Percentiles rank a stretch among this genome's conserved stretches.
phyloP scores from a whole-genome alignment of 2,113 vertebrate species.

The Apeltes quadracus region DNA sequence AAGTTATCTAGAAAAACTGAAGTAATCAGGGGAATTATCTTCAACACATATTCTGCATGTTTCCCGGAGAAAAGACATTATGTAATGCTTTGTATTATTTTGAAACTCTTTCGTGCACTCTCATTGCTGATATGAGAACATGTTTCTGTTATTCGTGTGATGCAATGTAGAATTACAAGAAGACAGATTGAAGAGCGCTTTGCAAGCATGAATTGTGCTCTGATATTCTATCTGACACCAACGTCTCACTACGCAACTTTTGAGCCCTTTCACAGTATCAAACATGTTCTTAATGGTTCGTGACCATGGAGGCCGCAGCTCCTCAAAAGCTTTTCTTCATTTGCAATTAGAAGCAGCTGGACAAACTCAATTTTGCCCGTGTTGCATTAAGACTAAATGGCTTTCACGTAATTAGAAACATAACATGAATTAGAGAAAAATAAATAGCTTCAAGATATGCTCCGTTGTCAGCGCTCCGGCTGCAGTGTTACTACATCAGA shows the following conservation, averaged over 20 bases:
- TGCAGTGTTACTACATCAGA: neutral
- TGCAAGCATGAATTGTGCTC: slow-evolving; percentile 19
- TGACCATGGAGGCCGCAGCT: slow-evolving; percentile 55
- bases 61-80: neutral
- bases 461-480: neutral
- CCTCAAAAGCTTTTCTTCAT: slow-evolving; percentile 51
- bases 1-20: slow-evolving; percentile 29
- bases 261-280: slow-evolving; percentile 37
- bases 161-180: neutral
- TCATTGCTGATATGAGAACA: neutral
- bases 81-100: neutral
- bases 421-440: slow-evolving; percentile 19
- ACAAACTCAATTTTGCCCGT: slow-evolving; percentile 46
- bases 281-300: slow-evolving; percentile 49
- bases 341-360: slow-evolving; percentile 49
- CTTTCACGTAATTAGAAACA: slow-evolving; percentile 44
- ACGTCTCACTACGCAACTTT: slow-evolving; percentile 27
- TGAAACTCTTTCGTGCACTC: neutral
- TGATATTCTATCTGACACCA: slow-evolving; percentile 36
- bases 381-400: slow-evolving; percentile 3
- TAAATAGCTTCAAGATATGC: slow-evolving; percentile 23
- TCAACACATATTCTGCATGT: neutral
- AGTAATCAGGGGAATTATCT: slow-evolving; percentile 20
- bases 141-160: neutral
- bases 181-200: slow-evolving; percentile 20